A percentile compares a stretch with the other conserved stretches of the same genome.
phyloP scores from a whole-genome alignment of 2,888 invertebrate genomes.

The Acrobasis repandana region DNA sequence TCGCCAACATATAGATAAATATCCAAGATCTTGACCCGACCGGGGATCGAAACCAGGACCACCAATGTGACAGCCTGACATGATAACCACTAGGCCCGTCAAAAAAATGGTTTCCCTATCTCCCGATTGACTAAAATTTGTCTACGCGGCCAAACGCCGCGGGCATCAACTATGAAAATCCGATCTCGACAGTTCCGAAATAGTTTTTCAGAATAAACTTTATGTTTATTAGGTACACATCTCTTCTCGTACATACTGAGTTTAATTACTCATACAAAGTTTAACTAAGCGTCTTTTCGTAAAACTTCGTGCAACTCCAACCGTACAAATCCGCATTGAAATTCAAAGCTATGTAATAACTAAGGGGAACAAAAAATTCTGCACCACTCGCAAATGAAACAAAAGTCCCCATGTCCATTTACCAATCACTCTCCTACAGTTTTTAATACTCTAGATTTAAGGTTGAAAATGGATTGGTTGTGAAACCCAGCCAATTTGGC shows the following conservation, averaged over 20 bases:
- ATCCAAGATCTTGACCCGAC: too few species aligned
- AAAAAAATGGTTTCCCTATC: too few species aligned
- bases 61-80: too few species aligned
- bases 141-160: too few species aligned
- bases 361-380: constrained; percentile 33
- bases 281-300: constrained; percentile 11
- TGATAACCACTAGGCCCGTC: too few species aligned
- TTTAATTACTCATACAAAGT: not conserved
- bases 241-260: not conserved
- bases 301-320: constrained; percentile 5
- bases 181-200: too few species aligned
- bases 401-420: constrained; percentile 42
- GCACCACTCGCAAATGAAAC: constrained; percentile 47
- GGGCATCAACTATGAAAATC: too few species aligned
- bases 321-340: constrained; percentile 28
- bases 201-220: too few species aligned
- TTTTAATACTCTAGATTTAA: constrained; percentile 20
- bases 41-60: too few species aligned
- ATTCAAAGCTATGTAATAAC: constrained; percentile 35
- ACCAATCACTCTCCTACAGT: constrained; percentile 11
- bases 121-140: too few species aligned
- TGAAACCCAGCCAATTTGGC: constrained; percentile 29
- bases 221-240: not conserved
- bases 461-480: constrained; percentile 24
- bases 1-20: too few species aligned